Base-by-base conservation (phyloP, 2,797 vertebrate species). In the Phrynocephalus guinanensis region DNA sequence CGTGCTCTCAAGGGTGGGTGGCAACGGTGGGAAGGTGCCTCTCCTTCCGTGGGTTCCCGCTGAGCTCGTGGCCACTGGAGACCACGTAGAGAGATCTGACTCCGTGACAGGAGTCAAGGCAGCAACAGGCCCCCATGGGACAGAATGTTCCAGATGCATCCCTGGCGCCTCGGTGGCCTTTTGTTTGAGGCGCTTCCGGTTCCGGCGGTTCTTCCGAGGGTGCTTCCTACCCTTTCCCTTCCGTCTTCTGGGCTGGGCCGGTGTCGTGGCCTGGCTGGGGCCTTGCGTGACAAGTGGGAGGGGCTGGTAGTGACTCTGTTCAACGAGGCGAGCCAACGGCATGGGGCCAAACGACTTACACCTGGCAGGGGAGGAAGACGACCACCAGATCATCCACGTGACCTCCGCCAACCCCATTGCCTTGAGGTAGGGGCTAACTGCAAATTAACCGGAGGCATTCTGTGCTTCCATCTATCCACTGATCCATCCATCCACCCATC, bases 291-390 rank as follows among this genome's bases (percentile, higher is more conserved):
- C 7, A 0, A 88, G 86, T 22, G 10, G 83, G 66, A 76, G 13
- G 70, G 93, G 86, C 33, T 96, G 95, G 70, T 97, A 99, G 56
- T 88, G 84, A 0, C 86, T 95, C 63, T 97, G 96, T 3, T 96
- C 93, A 68, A 97, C 94, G 60, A 99, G 93, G 67, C 94, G 96
- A 73, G 98, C 98, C 6, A 96, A 96, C 10, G 96, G 92, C 22
- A 95, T 88, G 38, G 96, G 93, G 77, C 95, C 94, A 0, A 95
- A 96, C 1, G 38, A 93, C 89, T 96, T 96, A 91, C 98, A 99
- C 96, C 98, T 98, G 28, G 13, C 22, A 67, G 81, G 88, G 24
- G 83, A 11, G n/a, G 38, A 79, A 75, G 50, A 82, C 5, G 1
- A 9, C 2, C 50, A 7, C 1, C 1, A 16, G 26, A 5, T 3